Percentiles rank a stretch among this genome's conserved stretches.
phyloP scores from a whole-genome alignment of 2,797 vertebrate species.

The Clarias fuscus region DNA sequence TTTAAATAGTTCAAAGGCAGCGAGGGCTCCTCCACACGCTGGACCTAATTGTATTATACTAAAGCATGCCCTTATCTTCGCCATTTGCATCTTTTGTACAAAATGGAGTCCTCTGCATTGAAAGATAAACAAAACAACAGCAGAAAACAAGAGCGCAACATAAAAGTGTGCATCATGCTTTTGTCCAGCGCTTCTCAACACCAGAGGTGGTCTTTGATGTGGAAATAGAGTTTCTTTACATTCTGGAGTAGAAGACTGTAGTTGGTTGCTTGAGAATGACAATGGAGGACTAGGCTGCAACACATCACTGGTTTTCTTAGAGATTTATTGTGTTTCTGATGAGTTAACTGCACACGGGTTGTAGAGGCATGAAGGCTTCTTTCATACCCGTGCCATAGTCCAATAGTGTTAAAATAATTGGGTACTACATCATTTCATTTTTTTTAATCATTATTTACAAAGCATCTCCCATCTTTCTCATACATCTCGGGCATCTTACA shows the following conservation, averaged over 20 bases:
- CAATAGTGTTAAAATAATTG: too few relatives aligned
- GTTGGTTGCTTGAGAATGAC: constrained; percentile 68
- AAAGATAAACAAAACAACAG: constrained; percentile 73
- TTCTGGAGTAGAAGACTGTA: constrained; percentile 75
- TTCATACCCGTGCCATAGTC: background rate
- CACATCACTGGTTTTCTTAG: constrained; percentile 34
- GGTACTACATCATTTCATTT: background rate
- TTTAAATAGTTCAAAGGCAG: constrained; percentile 88
- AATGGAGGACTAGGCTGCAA: constrained; percentile 56
- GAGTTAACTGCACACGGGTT: background rate
- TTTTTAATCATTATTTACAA: constrained; percentile 4
- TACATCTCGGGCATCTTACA: background rate
- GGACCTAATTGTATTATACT: constrained; percentile 78
- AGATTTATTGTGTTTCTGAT: background rate
- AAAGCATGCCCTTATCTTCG: constrained; percentile 79
- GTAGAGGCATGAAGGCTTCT: constrained; percentile 16
- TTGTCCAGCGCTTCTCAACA: constrained; percentile 70
- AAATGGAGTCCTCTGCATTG: constrained; percentile 88
- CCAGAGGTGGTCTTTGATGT: constrained; percentile 87
- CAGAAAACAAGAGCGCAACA: constrained; percentile 76
- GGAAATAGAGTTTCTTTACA: constrained; percentile 82
- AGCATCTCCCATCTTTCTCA: constrained; percentile 8
- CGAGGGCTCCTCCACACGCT: constrained; percentile 72
- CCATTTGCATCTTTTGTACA: constrained; percentile 88
- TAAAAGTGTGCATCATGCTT: constrained; percentile 86